Evolutionary conservation across 2,797 vertebrate genomes (phyloP).

Genomic region (Calcarius lapponicus): DNA sequence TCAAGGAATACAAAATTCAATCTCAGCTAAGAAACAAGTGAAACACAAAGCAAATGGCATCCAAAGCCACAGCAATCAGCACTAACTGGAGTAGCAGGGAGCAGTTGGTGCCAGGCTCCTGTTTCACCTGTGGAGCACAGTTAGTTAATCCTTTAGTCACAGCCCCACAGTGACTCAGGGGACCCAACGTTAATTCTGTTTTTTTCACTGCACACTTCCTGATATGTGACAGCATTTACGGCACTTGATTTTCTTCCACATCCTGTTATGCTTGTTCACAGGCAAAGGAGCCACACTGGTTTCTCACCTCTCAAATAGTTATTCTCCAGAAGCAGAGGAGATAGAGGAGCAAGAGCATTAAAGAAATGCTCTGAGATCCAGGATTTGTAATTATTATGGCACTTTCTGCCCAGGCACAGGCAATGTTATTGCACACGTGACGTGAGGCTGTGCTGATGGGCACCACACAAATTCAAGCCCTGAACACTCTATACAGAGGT

Average conservation of each 20-base stretch:
- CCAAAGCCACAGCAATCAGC: neutral
- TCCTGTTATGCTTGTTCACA: neutral
- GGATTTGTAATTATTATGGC: neutral
- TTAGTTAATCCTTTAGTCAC: neutral
- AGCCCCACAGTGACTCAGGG: neutral
- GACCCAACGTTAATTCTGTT: neutral
- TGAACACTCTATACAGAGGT: accelerated
- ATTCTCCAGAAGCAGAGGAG: neutral
- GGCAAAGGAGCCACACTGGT: accelerated
- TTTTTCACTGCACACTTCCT: neutral
- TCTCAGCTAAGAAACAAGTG: neutral
- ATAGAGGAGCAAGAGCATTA: neutral
- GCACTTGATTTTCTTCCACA: neutral
- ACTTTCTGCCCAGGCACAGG: neutral
- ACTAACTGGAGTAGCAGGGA: neutral
- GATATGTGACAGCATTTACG: neutral
- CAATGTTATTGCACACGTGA: accelerated
- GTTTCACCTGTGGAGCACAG: neutral
- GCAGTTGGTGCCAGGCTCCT: neutral
- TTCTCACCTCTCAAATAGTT: neutral
- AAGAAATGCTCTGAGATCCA: neutral
- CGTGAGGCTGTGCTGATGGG: accelerated
- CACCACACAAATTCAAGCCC: neutral
- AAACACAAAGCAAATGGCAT: neutral
- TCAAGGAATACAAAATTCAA: neutral